Percentiles rank a stretch among this genome's conserved stretches.
These are phyloP conservation scores for Acronicta alni DNA, from an alignment of 2,888 invertebrate species.

Conservation along the genomic window DNA sequence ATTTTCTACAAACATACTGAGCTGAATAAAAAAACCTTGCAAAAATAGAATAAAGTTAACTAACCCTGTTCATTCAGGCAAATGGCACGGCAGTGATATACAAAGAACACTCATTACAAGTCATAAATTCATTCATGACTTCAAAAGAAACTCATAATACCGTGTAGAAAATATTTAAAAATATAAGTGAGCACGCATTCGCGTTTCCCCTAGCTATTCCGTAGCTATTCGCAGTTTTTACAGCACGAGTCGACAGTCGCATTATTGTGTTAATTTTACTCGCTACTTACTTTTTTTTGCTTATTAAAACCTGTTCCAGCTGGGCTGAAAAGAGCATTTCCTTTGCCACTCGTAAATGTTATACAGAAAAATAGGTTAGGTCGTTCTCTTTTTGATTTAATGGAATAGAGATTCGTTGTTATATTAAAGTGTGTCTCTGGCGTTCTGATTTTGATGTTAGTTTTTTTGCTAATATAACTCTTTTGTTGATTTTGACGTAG, in stretches of 20 bases:
- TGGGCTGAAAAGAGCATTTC: conserved; percentile 45
- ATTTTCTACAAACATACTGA: background rate
- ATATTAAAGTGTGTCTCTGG: background rate
- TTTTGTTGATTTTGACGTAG: no score
- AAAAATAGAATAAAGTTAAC: conserved; percentile 1
- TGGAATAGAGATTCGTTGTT: background rate
- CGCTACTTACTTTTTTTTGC: conserved; percentile 44
- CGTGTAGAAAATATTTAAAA: conserved; percentile 47
- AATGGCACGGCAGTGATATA: conserved; percentile 16
- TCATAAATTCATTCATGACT: conserved; percentile 42
- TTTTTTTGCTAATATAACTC: no score
- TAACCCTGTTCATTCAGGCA: background rate
- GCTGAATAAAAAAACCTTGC: background rate
- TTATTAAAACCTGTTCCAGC: conserved; percentile 43
- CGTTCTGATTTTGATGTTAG: no score
- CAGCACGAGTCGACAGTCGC: conserved; percentile 50
- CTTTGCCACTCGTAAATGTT: conserved; percentile 37
- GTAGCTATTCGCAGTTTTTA: conserved; percentile 63
- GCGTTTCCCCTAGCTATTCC: conserved; percentile 54
- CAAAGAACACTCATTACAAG: conserved; percentile 27
- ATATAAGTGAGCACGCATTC: conserved; percentile 33
- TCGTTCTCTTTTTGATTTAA: conserved; percentile 21
- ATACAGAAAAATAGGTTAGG: conserved; percentile 45
- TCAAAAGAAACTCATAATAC: conserved; percentile 37
- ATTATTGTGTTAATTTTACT: conserved; percentile 58